A percentile compares a stretch with the other conserved stretches of the same genome.
Evolutionary conservation across 2,797 vertebrate genomes (phyloP).

Genomic region (Mus minutoides): DNA sequence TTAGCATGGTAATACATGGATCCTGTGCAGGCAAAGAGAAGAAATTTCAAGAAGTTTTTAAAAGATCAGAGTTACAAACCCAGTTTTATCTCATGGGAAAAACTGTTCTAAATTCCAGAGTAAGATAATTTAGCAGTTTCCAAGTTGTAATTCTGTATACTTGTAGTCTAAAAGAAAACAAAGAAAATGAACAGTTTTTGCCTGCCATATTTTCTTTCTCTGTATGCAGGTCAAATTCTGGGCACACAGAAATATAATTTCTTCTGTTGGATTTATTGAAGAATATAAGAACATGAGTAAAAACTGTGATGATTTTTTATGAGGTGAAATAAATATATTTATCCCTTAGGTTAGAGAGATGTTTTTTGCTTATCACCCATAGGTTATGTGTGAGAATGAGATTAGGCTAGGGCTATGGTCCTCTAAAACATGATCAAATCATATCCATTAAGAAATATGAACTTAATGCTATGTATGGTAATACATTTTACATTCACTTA

Average conservation of each 20-base stretch:
- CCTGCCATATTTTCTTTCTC: constrained; percentile 1
- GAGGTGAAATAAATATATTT: constrained; percentile 38
- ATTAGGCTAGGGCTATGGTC: neutral
- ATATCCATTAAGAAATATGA: neutral
- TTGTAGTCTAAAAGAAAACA: neutral
- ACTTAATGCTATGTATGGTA: neutral
- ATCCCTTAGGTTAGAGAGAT: neutral
- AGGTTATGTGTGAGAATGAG: neutral
- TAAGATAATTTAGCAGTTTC: neutral
- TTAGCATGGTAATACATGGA: neutral
- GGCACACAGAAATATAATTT: constrained; percentile 38
- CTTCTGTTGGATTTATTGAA: constrained; percentile 30
- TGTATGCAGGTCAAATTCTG: neutral
- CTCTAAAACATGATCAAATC: constrained; percentile 26
- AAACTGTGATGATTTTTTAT: constrained; percentile 52
- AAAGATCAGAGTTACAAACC: neutral
- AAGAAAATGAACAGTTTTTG: neutral
- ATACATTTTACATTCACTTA: neutral
- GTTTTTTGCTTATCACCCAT: neutral
- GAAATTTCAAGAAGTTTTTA: neutral
- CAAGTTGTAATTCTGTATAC: neutral
- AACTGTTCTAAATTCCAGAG: neutral
- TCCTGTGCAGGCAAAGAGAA: neutral
- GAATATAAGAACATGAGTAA: constrained; percentile 26
- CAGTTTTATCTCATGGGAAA: neutral